Conservation (phyloP, 2,888 invertebrate genomes). For the Ischnus inquisitorius region DNA sequence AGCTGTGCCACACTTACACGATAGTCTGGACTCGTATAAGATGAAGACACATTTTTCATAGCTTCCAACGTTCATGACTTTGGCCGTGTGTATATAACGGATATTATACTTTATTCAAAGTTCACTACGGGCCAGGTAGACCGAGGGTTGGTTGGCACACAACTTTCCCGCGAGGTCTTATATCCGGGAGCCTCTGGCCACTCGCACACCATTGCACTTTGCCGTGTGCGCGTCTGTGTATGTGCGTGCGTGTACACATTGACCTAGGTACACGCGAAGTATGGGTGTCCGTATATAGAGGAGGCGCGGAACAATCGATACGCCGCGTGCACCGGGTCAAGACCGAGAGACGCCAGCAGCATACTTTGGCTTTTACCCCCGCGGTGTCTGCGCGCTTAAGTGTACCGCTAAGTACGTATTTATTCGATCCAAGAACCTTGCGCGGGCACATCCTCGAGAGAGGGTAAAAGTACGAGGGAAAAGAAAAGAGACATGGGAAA, state of each 20-base stretch:
- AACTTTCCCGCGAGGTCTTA: conserved; percentile 52
- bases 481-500: neutral
- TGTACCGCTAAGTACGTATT: conserved; percentile 12
- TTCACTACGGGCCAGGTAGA: conserved; percentile 14
- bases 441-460: neutral
- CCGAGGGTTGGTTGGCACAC: conserved; percentile 21
- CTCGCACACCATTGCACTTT: neutral
- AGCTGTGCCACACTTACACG: neutral
- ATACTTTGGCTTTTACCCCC: conserved; percentile 4
- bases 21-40: neutral
- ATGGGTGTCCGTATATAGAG: conserved; percentile 24
- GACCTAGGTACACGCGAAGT: neutral
- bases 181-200: conserved; percentile 29
- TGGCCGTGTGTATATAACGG: neutral
- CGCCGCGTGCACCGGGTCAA: conserved; percentile 67
- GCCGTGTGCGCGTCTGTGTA: neutral
- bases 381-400: neutral
- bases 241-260: neutral
- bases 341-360: conserved; percentile 63
- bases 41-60: neutral
- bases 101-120: conserved; percentile 27
- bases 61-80: neutral
- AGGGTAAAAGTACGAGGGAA: neutral
- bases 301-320: conserved; percentile 64
- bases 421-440: conserved; percentile 11